Evolutionary conservation across 2,113 vertebrate species (phyloP), one percentile per base, ranked within the genome.

Genomic region (Cyphomyrus plagiostoma): DNA sequence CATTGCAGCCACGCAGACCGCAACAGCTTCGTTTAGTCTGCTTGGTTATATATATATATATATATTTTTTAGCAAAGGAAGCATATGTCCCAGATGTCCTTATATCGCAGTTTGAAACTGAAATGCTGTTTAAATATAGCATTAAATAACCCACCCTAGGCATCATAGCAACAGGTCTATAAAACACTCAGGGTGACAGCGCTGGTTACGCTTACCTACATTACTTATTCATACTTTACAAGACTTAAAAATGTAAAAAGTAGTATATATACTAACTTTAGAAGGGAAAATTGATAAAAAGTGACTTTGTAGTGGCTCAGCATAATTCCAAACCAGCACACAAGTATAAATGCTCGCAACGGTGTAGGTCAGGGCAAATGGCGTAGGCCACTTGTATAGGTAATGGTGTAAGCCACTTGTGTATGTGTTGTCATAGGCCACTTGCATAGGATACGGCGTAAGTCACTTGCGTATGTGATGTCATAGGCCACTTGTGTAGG

Each of bases 361-460:
- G 1, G 52, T 56, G 19, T 21, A 56, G 52, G 52, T 56, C 19
- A 56, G 19, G 21, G 21, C 21, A 1, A 1, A 35, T 35, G 35
- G 35, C 35, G 35, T n/a, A 58, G 56, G 21, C 21, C 6, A 0
- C 7, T 58, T 58, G 56, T 0, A 0, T n/a, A 8, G 56, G 56
- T 58, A 2, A 58, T 2, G 6, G 21, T n/a, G 9, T 66, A 66
- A n/a, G 1, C n/a, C 52, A 19, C 15, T 53, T 53, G 52, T 0
- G 0, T 53, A 0, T 15, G 52, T 56, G 0, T 21, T 0, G 53
- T 0, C 23, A 0, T 62, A 62, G 2, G 11, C 3, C 49, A 50
- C 49, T 50, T 50, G 49, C 49, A 0, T 50, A 52, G 50, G 50
- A 15, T 1, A 56, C 0, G 1, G 53, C 53, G 5, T 56, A 56